Evolutionary conservation across 2,113 vertebrate species (phyloP), one percentile per base, ranked within the genome.

Genomic region (Jacana jacana): DNA sequence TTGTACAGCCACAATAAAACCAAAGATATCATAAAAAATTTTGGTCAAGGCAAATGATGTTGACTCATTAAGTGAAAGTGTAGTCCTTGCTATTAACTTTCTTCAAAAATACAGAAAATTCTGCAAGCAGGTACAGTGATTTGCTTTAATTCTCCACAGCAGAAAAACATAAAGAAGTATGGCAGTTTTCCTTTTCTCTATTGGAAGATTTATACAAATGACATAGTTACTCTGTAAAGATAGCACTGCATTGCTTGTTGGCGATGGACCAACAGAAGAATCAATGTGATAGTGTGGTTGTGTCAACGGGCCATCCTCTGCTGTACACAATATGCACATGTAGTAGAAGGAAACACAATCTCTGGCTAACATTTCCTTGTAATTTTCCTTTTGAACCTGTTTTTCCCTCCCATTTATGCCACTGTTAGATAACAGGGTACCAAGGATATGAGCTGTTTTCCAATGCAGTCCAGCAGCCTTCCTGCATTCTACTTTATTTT

Each of bases 241-340:
- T 23, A 73, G 39, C 17, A 35, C 31, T 31, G 2, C 31, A n/a
- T 87, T 89, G 3, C 13, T 18, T 37, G 2, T 66, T 90, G 48
- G 35, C 52, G 58, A 31, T 14, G 78, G 70, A 75, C n/a, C 10
- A 55, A 9, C 2, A 72, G 52, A 70, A 46, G n/a, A 49, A 65
- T 12, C 24, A 30, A 2, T 8, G 25, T 63, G 57, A 37, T 27
- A 58, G 14, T 18, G n/a, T 28, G 15, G 11, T 25, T n/a, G 37
- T 52, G 48, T 44, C 39, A 76, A 48, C 39, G 23, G 52, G 18
- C 68, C 28, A 28, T 71, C 25, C 25, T 65, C 83, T 66, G 18
- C 69, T 69, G 11, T 44, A 7, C 58, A 16, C 0, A 1, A 3
- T 31, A 3, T 44, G 3, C 39, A 54, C 28, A 2, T 30, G 46